These are phyloP conservation scores for Lacerta agilis DNA, from an alignment of 2,797 vertebrate species.

Conservation along the genomic window DNA sequence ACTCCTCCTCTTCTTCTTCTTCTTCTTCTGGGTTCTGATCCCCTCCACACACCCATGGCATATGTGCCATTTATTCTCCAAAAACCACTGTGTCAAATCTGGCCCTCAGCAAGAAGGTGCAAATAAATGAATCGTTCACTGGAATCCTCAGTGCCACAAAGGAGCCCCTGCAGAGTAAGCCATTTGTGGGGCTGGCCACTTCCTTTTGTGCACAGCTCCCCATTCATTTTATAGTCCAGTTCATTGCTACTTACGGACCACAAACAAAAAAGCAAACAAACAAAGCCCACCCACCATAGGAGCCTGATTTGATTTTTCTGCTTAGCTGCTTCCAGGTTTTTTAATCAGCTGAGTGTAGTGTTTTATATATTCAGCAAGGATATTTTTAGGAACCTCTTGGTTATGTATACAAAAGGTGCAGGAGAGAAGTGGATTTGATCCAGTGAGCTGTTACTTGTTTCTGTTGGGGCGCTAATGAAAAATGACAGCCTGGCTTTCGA, in stretches of 20 bases:
- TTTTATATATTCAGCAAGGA: constrained; percentile 30
- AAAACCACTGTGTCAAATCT: too few relatives aligned
- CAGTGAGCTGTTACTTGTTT: constrained; percentile 29
- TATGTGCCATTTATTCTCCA: too few relatives aligned
- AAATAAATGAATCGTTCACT: too few relatives aligned
- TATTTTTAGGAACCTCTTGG: constrained; percentile 47
- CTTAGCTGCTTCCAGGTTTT: constrained; percentile 37
- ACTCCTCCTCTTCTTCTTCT: too few relatives aligned
- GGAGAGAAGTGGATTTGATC: constrained; percentile 9
- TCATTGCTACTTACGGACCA: neutral
- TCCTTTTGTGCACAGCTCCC: neutral
- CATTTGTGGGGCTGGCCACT: too few relatives aligned
- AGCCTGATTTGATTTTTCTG: constrained; percentile 52
- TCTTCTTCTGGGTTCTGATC: too few relatives aligned
- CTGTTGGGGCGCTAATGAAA: constrained; percentile 36
- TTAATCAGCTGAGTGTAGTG: constrained; percentile 43
- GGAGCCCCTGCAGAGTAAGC: neutral
- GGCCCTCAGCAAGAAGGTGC: too few relatives aligned
- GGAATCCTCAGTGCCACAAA: neutral
- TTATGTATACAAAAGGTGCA: constrained; percentile 44
- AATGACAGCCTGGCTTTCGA: constrained; percentile 33
- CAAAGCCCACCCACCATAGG: neutral
- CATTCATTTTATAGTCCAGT: neutral
- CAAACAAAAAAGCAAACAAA: neutral
- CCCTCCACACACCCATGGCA: too few relatives aligned